Percentiles rank a stretch among this genome's conserved stretches.
These are phyloP conservation scores for Oryzaephilus surinamensis DNA, from an alignment of 1,140 invertebrate species.

Conservation along the genomic window DNA sequence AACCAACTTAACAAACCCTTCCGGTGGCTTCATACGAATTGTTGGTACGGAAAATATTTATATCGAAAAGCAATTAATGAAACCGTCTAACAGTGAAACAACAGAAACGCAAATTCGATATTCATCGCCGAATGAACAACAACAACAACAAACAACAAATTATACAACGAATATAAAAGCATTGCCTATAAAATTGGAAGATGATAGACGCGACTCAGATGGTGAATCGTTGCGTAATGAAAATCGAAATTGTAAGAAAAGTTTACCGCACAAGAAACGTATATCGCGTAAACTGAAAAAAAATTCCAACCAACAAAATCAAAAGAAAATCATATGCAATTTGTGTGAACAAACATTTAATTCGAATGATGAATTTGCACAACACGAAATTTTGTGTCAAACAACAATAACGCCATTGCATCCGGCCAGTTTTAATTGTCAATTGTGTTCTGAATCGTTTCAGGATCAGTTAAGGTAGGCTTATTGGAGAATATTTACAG, in stretches of 20 bases:
- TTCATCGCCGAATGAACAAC: no score
- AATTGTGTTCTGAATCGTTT: slow-evolving; percentile 53
- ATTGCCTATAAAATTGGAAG: slow-evolving; percentile 21
- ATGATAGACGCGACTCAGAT: slow-evolving; percentile 29
- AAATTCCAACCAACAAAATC: slow-evolving; percentile 25
- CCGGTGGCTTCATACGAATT: slow-evolving; percentile 30
- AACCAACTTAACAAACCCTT: slow-evolving; percentile 17
- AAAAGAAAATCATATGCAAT: slow-evolving; percentile 23
- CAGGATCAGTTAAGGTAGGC: slow-evolving; percentile 58
- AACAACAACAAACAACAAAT: neutral
- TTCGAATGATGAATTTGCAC: slow-evolving; percentile 25
- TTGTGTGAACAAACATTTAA: slow-evolving; percentile 28
- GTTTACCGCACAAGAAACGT: slow-evolving; percentile 55
- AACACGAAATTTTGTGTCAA: slow-evolving; percentile 29
- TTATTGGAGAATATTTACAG: no score
- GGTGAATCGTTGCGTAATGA: slow-evolving; percentile 32
- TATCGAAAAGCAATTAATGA: slow-evolving; percentile 24
- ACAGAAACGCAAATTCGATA: slow-evolving; percentile 1
- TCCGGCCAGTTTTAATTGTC: slow-evolving; percentile 46
- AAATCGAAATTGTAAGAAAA: slow-evolving; percentile 41
- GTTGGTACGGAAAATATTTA: slow-evolving; percentile 30
- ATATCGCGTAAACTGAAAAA: slow-evolving; percentile 51
- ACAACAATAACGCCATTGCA: slow-evolving; percentile 25
- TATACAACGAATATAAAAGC: neutral
- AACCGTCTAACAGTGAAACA: slow-evolving; percentile 19